phyloP scores from a whole-genome alignment of 2,113 vertebrate genomes.

The Chloroceryle aenea region DNA sequence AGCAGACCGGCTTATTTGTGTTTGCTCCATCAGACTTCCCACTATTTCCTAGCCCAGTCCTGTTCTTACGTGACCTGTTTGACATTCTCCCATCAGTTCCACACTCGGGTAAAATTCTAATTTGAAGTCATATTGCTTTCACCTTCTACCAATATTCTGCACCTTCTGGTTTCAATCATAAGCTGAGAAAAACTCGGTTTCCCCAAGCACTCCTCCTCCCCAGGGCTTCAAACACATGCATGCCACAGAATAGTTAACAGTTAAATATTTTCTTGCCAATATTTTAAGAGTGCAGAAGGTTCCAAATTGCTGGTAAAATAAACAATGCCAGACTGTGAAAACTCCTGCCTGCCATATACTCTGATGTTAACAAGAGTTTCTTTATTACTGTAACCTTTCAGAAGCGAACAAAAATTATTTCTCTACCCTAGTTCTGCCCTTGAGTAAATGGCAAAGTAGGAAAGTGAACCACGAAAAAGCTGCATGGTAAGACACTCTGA shows the following conservation, averaged over 20 bases:
- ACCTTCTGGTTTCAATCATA: constrained; percentile 68
- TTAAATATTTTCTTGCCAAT: constrained; percentile 84
- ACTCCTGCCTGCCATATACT: constrained; percentile 82
- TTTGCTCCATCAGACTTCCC: not conserved
- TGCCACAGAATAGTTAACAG: constrained; percentile 76
- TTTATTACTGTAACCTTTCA: constrained; percentile 88
- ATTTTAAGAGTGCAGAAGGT: constrained; percentile 87
- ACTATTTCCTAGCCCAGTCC: not conserved
- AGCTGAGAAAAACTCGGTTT: constrained; percentile 54
- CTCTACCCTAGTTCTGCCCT: constrained; percentile 83
- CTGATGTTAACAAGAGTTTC: constrained; percentile 86
- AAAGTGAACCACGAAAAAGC: constrained; percentile 74
- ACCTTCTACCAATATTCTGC: constrained; percentile 57
- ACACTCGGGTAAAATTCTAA: constrained; percentile 12
- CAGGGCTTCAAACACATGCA: constrained; percentile 56
- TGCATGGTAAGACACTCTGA: constrained; percentile 66
- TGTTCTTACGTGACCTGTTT: not conserved
- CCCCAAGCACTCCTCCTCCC: constrained; percentile 64
- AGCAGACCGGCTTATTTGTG: not conserved
- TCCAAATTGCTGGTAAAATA: constrained; percentile 88
- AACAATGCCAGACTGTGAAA: constrained; percentile 87
- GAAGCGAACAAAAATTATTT: constrained; percentile 85
- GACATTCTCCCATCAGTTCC: constrained; percentile 19
- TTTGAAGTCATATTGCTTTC: constrained; percentile 43
- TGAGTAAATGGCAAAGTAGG: constrained; percentile 77